These are phyloP conservation scores for Drosophila oshimai DNA, from an alignment of 1,140 invertebrate species.

Conservation along the genomic window DNA sequence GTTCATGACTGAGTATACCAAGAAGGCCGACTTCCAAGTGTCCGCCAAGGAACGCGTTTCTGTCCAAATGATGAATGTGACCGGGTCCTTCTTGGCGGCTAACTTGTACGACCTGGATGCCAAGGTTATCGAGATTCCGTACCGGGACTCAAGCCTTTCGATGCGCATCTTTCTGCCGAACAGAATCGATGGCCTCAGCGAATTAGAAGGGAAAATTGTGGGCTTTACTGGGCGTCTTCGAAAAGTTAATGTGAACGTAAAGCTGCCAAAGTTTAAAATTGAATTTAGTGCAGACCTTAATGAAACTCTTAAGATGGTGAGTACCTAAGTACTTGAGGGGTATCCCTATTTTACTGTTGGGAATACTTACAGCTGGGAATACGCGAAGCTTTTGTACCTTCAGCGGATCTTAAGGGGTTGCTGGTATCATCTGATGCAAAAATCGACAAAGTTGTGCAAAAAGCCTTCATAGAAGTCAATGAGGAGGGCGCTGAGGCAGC, in stretches of 20 bases:
- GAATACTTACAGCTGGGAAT: constrained; percentile 85
- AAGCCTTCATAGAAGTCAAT: constrained; percentile 84
- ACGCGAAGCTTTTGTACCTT: constrained; percentile 83
- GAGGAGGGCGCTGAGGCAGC: constrained; percentile 85
- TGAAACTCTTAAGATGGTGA: constrained; percentile 83
- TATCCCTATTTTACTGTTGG: neutral
- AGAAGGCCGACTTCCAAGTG: constrained; percentile 36
- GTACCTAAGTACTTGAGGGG: neutral
- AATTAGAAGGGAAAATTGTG: constrained; percentile 82
- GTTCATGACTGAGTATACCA: constrained; percentile 26
- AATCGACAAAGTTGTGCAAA: constrained; percentile 84
- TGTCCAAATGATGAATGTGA: constrained; percentile 84
- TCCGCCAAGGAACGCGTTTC: constrained; percentile 32
- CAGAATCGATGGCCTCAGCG: constrained; percentile 82
- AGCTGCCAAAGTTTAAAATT: constrained; percentile 86
- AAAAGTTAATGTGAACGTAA: constrained; percentile 82
- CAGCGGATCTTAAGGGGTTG: constrained; percentile 86
- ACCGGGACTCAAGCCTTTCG: constrained; percentile 83
- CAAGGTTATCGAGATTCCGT: constrained; percentile 51
- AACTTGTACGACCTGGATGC: constrained; percentile 48
- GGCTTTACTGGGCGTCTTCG: constrained; percentile 59
- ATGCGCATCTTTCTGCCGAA: constrained; percentile 85
- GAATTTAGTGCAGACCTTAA: constrained; percentile 84
- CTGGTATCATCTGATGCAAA: constrained; percentile 76
- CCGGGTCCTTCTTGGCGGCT: constrained; percentile 44